These are phyloP conservation scores for Aphelocoma californica DNA, from an alignment of 2,797 vertebrate genomes.

Conservation along the genomic window DNA sequence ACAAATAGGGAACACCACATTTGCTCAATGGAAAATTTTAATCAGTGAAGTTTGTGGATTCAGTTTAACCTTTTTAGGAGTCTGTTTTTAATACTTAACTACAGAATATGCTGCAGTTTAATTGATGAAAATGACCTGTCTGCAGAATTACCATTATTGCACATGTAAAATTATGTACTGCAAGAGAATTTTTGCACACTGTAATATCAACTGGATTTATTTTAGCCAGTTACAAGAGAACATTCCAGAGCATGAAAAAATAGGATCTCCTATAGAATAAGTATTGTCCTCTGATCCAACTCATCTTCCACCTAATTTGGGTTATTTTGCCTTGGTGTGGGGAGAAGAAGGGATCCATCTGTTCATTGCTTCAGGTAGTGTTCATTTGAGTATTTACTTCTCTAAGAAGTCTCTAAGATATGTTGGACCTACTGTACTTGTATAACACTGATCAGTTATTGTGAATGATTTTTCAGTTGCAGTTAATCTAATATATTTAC, in stretches of 20 bases:
- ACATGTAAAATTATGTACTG: not conserved
- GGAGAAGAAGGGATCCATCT: not conserved
- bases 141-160: not conserved
- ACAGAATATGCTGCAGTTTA: not conserved
- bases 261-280: not conserved
- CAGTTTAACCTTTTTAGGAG: not conserved
- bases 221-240: not conserved
- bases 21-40: slow-evolving; percentile 12
- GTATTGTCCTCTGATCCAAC: not conserved
- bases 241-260: not conserved
- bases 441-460: not conserved
- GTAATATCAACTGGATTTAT: not conserved
- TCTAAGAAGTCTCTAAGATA: not conserved
- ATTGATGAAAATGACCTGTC: not conserved
- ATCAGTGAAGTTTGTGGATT: not conserved
- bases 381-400: not conserved
- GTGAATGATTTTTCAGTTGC: not conserved
- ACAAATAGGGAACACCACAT: not conserved
- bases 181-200: not conserved
- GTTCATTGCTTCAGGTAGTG: not conserved
- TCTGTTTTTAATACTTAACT: not conserved
- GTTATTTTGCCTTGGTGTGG: not conserved
- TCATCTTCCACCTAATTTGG: not conserved
- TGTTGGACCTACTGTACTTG: not conserved
- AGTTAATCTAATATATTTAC: not conserved